phyloP scores from a whole-genome alignment of 2,888 invertebrate species.

The Priocnemis perturbator region DNA sequence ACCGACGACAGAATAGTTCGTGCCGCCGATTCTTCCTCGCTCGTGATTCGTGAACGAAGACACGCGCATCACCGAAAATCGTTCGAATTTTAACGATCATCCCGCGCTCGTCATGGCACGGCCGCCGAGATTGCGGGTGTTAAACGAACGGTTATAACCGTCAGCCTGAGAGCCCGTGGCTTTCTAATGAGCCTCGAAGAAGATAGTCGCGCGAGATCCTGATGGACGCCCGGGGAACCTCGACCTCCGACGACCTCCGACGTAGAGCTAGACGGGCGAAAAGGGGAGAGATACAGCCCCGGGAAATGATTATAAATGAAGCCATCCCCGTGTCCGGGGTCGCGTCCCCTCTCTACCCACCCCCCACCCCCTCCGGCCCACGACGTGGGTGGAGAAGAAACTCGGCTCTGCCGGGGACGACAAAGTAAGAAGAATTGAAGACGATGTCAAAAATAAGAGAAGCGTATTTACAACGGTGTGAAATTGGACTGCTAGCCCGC shows the following conservation, averaged over 20 bases:
- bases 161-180: constrained; percentile 25
- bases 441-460: constrained; percentile 73
- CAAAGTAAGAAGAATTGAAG: constrained; percentile 74
- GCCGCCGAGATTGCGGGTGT: constrained; percentile 34
- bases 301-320: constrained; percentile 74
- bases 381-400: constrained; percentile 51
- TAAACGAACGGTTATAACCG: constrained; percentile 31
- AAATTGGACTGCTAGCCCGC: constrained; percentile 70
- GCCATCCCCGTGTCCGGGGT: constrained; percentile 61
- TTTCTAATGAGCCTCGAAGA: constrained; percentile 44
- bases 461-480: constrained; percentile 73
- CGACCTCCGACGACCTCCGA: constrained; percentile 36
- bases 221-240: constrained; percentile 41
- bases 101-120: constrained; percentile 7
- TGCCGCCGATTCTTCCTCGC: too few species aligned
- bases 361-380: too few species aligned
- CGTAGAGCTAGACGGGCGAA: background rate
- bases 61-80: too few species aligned
- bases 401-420: constrained; percentile 61
- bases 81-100: too few species aligned
- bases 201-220: constrained; percentile 40
- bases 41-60: too few species aligned
- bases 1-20: too few species aligned
- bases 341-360: too few species aligned
- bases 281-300: constrained; percentile 62